Evolutionary conservation across 92 coral and sea anemone species (phyloP).

Genomic region (Porites divaricata): DNA sequence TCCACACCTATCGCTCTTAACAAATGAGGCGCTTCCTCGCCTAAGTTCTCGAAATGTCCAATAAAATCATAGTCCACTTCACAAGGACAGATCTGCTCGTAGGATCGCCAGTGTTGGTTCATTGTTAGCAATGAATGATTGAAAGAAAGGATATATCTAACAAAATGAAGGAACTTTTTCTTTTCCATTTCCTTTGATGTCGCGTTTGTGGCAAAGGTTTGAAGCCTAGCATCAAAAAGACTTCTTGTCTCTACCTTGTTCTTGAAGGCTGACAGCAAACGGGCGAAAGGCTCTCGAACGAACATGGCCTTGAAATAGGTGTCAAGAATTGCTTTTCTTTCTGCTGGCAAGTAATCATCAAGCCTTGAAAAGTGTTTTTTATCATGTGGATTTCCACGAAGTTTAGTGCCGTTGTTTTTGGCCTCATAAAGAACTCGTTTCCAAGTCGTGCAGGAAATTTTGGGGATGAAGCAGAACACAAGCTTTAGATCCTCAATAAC

Average conservation of each 20-base stretch:
- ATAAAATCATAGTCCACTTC: slow-evolving; percentile 15
- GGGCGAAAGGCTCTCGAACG: slow-evolving; percentile 2
- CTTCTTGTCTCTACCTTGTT: background rate
- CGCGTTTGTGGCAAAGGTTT: background rate
- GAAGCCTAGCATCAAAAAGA: no score
- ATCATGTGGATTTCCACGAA: background rate
- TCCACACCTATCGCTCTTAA: slow-evolving; percentile 24
- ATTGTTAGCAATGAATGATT: background rate
- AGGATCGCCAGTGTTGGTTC: slow-evolving; percentile 6
- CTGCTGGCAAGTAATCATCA: background rate
- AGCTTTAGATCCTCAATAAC: background rate
- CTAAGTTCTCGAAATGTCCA: slow-evolving; percentile 52
- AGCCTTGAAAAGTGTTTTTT: background rate
- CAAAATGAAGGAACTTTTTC: background rate
- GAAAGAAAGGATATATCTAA: background rate
- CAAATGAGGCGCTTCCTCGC: slow-evolving; percentile 38
- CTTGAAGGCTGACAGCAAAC: background rate
- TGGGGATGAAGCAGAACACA: slow-evolving; percentile 7
- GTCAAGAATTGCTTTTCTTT: background rate
- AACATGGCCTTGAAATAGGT: slow-evolving; percentile 18
- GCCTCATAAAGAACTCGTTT: slow-evolving; percentile 17
- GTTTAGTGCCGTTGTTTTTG: background rate
- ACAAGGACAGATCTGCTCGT: slow-evolving; percentile 13
- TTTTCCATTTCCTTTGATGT: background rate
- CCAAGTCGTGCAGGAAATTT: background rate